Evolutionary conservation across 2,797 vertebrate species (phyloP).

Genomic region (Sebastes trivittatus): DNA sequence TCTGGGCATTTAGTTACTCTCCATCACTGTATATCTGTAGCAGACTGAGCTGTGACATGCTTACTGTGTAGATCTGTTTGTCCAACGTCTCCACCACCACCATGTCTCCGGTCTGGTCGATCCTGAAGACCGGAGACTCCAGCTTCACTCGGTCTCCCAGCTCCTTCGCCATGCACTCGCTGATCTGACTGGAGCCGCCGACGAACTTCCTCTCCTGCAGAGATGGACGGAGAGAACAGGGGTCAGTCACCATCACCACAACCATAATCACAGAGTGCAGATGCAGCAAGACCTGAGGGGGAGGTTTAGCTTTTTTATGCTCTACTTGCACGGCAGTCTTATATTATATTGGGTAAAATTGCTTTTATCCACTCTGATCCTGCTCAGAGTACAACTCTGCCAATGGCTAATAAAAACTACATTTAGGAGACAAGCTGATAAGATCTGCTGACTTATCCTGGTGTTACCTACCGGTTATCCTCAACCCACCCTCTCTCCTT

Average conservation of each 20-base stretch:
- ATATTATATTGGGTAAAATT: background rate
- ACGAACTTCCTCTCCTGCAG: constrained; percentile 94
- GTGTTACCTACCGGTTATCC: background rate
- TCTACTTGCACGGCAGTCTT: background rate
- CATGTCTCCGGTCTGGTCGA: constrained; percentile 88
- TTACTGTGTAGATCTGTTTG: constrained; percentile 87
- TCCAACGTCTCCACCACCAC: constrained; percentile 90
- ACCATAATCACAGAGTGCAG: background rate
- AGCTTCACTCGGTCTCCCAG: constrained; percentile 90
- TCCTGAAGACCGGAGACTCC: constrained; percentile 86
- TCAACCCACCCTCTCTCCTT: background rate
- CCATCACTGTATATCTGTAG: background rate
- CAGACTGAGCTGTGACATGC: background rate
- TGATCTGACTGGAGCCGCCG: constrained; percentile 92
- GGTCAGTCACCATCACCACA: background rate
- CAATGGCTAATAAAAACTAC: background rate
- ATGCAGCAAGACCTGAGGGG: background rate
- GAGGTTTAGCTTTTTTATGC: background rate
- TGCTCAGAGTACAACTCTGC: background rate
- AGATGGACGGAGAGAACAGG: background rate
- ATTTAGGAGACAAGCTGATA: background rate
- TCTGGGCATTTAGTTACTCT: too few species aligned
- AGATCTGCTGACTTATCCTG: background rate
- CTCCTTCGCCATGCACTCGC: constrained; percentile 87
- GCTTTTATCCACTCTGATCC: background rate